Conservation (phyloP, 2,888 invertebrate species). For the Clusia tigrina region DNA sequence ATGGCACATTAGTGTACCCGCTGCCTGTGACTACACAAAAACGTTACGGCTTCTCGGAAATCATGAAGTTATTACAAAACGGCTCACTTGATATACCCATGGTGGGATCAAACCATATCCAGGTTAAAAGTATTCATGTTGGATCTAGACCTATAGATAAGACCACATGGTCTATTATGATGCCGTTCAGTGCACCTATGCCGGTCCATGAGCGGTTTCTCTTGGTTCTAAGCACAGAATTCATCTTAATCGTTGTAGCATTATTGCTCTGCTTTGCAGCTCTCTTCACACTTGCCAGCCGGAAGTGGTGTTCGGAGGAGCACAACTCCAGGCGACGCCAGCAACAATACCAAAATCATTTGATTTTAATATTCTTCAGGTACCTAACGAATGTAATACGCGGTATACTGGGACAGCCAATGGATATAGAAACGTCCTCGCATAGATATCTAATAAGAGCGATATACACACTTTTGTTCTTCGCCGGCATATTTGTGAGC, state of each 20-base stretch:
- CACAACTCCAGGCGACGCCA: too few relatives aligned
- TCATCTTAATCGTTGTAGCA: neutral
- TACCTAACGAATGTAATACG: too few relatives aligned
- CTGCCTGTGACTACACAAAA: neutral
- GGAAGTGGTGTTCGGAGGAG: too few relatives aligned
- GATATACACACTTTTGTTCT: slow-evolving; percentile 24
- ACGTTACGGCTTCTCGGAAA: neutral
- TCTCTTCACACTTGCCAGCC: too few relatives aligned
- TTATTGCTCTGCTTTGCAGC: too few relatives aligned
- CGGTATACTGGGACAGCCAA: slow-evolving; percentile 26
- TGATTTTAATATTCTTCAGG: too few relatives aligned
- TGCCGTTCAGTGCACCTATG: slow-evolving; percentile 17
- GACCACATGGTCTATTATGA: slow-evolving; percentile 14
- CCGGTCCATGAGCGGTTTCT: slow-evolving; percentile 18
- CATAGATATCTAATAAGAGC: too few relatives aligned
- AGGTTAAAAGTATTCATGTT: too few relatives aligned
- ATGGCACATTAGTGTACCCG: neutral
- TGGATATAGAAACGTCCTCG: too few relatives aligned
- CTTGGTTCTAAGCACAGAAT: neutral
- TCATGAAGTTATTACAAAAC: neutral
- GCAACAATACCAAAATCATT: too few relatives aligned
- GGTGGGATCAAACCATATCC: too few relatives aligned
- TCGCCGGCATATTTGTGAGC: slow-evolving; percentile 24
- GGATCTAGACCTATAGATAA: slow-evolving; percentile 28
- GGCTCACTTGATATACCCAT: neutral